Conservation (phyloP, 1,140 invertebrate species). For the Nixonia krombeini region DNA sequence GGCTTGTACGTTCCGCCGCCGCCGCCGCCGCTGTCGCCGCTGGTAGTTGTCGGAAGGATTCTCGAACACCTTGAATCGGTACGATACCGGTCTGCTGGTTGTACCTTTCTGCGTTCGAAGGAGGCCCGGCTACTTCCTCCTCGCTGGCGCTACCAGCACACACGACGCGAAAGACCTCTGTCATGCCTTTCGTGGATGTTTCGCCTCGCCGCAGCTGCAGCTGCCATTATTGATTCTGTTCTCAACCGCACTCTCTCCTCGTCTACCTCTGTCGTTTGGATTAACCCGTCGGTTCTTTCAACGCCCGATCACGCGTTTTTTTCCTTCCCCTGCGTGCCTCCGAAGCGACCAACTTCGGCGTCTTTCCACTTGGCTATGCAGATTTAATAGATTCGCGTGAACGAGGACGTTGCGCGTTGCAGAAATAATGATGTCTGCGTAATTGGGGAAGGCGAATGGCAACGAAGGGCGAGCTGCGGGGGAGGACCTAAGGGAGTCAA, state of each 20-base stretch:
- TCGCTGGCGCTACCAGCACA: background rate
- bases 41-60: slow-evolving; percentile 2
- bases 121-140: background rate
- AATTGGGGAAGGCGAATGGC: too few relatives aligned
- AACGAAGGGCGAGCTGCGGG: too few relatives aligned
- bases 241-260: background rate
- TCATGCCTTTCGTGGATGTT: background rate
- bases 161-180: background rate
- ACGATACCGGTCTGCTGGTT: slow-evolving; percentile 10
- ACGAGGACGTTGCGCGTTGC: too few relatives aligned
- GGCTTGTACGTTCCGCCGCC: background rate
- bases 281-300: background rate
- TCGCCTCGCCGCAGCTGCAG: background rate
- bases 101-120: background rate
- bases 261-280: background rate
- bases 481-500: too few relatives aligned
- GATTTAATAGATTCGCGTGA: too few relatives aligned
- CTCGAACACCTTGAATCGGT: slow-evolving; percentile 23
- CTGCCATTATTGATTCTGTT: background rate
- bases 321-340: too few relatives aligned
- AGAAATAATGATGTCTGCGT: background rate
- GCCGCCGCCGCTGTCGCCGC: too few relatives aligned
- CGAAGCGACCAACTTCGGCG: too few relatives aligned
- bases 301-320: too few relatives aligned
- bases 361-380: too few relatives aligned